Evolutionary conservation across 2,888 invertebrate genomes (phyloP), one percentile per base, ranked within the genome.

Genomic region (Trichacis sp.): DNA sequence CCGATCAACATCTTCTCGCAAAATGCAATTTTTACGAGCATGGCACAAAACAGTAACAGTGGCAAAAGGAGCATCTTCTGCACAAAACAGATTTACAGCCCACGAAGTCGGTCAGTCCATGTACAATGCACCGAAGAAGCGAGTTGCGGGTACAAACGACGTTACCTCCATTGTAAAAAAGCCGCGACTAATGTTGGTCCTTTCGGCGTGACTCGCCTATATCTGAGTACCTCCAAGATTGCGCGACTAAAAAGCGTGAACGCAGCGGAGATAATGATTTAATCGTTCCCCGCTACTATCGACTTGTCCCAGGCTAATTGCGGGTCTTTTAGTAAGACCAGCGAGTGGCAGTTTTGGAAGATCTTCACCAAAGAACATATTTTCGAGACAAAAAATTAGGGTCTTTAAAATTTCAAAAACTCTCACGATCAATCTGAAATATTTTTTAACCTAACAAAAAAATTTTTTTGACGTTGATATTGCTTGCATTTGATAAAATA

Each of bases 241-340:
- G 14, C 11, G 45, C 19, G 72, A 74, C 71, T 80, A 77, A 80
- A 80, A 79, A 80, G 80, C 80, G 80, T 80, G 79, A 80, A 69
- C 67, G 63, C 56, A 58, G 3, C 12, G 42, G 47, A 59, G 57
- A 48, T 46, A 36, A 66, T 64, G 48, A 62, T 59, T 71, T 74
- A 74, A 76, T 76, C 64, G 52, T 33, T 59, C 53, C 61, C 69
- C 70, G 76, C 75, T 75, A 11, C n/a, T 2, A 17, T 75, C 75
- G 75, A n/a, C 68, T 78, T 79, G 72, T 64, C 64, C 62, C 60
- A 58, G 61, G 69, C 62, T 58, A 69, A 63, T 64, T 66, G 36
- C 48, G 14, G 59, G 57, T 45, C 60, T 54, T 68, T 79, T 80
- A 79, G 74, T 79, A 77, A 77, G 46, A 40, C 72, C 70, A 78